Evolutionary conservation across 2,797 vertebrate species (phyloP).

Genomic region (Etheostoma perlongum): DNA sequence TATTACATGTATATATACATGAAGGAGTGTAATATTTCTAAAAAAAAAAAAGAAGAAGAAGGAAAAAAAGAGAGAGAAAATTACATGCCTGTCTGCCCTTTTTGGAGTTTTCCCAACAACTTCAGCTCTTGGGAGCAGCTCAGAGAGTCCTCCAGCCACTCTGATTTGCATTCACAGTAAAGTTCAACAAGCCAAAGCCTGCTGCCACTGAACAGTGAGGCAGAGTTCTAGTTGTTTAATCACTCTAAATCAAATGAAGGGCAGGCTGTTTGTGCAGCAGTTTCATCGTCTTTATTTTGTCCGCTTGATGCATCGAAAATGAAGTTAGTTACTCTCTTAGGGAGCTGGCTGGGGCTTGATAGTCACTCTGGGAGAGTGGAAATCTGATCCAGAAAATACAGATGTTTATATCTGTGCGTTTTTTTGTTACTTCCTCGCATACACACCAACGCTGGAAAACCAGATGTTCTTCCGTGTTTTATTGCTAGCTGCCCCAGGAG

Average conservation of each 20-base stretch:
- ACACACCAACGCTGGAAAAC: constrained; percentile 23
- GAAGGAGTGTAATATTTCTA: background rate
- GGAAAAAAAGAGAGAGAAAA: background rate
- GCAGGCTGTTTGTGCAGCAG: constrained; percentile 51
- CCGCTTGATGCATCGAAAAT: constrained; percentile 54
- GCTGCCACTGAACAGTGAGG: constrained; percentile 13
- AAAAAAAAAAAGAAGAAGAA: background rate
- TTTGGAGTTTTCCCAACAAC: constrained; percentile 42
- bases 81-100: constrained; percentile 33
- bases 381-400: constrained; percentile 66
- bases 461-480: constrained; percentile 76
- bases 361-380: constrained; percentile 57
- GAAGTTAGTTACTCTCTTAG: constrained; percentile 50
- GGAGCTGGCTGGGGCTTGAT: constrained; percentile 31
- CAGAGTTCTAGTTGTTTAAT: constrained; percentile 43
- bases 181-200: constrained; percentile 55
- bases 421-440: constrained; percentile 62
- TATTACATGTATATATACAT: constrained; percentile 18
- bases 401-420: constrained; percentile 55
- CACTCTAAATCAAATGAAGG: constrained; percentile 62
- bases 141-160: constrained; percentile 40
- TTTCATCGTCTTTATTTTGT: constrained; percentile 57
- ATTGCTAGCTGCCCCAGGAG: constrained; percentile 67
- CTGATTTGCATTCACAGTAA: constrained; percentile 54
- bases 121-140: constrained; percentile 43